phyloP scores from a whole-genome alignment of 2,113 vertebrate species.

The Elachura formosa region DNA sequence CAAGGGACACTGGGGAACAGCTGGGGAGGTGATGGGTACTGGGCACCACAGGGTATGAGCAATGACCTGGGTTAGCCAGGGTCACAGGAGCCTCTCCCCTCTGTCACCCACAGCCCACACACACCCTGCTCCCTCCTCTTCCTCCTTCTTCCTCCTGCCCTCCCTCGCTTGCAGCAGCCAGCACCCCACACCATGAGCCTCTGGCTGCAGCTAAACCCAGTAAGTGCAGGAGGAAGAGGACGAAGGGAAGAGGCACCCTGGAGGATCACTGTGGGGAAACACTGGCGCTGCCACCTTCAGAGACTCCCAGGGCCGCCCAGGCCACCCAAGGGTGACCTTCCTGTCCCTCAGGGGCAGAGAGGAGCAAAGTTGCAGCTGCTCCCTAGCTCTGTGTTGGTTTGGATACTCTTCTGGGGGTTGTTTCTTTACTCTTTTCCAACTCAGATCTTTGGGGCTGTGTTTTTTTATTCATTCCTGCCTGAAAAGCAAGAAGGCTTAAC shows the following conservation, averaged over 20 bases:
- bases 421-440: background rate
- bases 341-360: background rate
- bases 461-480: background rate
- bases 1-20: background rate
- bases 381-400: background rate
- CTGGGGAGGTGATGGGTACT: background rate
- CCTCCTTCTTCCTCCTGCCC: background rate
- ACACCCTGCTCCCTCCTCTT: background rate
- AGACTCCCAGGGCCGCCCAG: background rate
- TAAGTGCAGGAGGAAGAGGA: conserved; percentile 54
- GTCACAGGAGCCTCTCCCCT: background rate
- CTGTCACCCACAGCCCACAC: background rate
- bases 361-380: background rate
- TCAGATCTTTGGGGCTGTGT: background rate
- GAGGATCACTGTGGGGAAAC: rapidly evolving
- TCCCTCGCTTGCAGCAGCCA: background rate
- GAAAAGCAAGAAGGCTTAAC: background rate
- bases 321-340: background rate
- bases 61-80: background rate
- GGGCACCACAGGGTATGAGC: rapidly evolving
- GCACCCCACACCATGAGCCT: conserved; percentile 65
- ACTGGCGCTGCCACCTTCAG: background rate
- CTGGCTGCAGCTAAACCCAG: conserved; percentile 74
- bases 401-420: background rate
- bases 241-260: background rate